These are phyloP conservation scores for Frieseomelitta varia DNA, from an alignment of 1,140 invertebrate species.

Conservation along the genomic window DNA sequence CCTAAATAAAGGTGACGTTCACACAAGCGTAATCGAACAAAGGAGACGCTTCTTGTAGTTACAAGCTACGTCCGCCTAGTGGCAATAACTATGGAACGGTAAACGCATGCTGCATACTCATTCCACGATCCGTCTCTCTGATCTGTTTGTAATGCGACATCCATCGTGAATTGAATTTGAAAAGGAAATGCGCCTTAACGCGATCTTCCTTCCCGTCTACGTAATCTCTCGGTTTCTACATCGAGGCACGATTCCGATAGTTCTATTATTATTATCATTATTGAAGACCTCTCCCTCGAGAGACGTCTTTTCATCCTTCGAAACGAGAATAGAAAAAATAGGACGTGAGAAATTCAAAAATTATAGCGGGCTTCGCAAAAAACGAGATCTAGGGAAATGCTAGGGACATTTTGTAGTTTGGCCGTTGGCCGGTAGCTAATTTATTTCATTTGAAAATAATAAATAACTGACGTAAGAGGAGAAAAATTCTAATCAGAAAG, in stretches of 20 bases:
- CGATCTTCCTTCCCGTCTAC: conserved; percentile 19
- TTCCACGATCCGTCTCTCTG: conserved; percentile 9
- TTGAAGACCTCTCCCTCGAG: no score
- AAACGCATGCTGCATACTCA: conserved; percentile 57
- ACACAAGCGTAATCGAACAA: conserved; percentile 52
- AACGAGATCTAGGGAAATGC: no score
- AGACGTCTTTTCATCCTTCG: no score
- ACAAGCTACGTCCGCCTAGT: conserved; percentile 1
- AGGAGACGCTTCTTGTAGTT: conserved; percentile 17
- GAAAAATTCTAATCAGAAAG: neutral
- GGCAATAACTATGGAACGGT: conserved; percentile 37
- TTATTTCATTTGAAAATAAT: no score
- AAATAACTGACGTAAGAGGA: neutral
- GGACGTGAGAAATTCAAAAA: no score
- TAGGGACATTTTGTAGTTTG: no score
- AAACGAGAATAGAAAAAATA: no score
- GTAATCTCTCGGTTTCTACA: conserved; percentile 8
- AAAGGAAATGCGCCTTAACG: conserved; percentile 6
- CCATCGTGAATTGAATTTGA: conserved; percentile 28
- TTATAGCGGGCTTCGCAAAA: no score
- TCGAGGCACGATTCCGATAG: neutral
- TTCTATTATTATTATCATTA: neutral
- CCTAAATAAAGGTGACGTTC: conserved; percentile 63
- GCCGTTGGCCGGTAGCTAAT: no score
- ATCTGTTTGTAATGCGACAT: conserved; percentile 54